Percentiles rank a stretch among this genome's conserved stretches.
Conservation (phyloP, 2,797 vertebrate species). For the Atherinosoma microstoma region DNA sequence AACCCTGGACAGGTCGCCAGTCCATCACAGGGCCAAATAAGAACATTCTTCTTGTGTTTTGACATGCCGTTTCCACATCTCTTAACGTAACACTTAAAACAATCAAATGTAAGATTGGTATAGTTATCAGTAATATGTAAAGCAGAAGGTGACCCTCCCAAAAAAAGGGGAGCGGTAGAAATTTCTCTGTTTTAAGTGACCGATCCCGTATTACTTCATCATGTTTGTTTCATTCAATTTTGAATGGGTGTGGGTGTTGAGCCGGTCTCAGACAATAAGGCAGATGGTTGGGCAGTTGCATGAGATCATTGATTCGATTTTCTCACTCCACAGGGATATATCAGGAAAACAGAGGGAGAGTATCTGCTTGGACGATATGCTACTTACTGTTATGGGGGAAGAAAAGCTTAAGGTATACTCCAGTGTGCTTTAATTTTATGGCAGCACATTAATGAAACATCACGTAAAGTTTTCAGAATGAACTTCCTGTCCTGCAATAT, state of each 20-base stretch:
- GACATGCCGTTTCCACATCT: background rate
- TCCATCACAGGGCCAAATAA: no score
- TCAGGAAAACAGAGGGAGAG: conserved; percentile 29
- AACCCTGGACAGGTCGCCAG: no score
- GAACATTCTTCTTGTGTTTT: background rate
- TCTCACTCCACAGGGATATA: conserved; percentile 58
- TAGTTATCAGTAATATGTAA: background rate
- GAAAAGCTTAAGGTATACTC: conserved; percentile 34
- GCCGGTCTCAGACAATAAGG: conserved; percentile 37
- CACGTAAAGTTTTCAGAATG: conserved; percentile 43
- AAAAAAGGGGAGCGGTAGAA: conserved; percentile 16
- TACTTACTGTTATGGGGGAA: conserved; percentile 32
- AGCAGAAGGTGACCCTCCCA: no score
- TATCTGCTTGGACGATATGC: conserved; percentile 40
- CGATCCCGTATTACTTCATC: conserved; percentile 12
- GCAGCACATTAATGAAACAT: conserved; percentile 29
- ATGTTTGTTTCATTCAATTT: conserved; percentile 34
- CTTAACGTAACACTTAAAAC: background rate
- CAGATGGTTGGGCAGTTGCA: conserved; percentile 61
- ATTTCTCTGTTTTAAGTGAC: conserved; percentile 1
- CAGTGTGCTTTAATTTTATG: conserved; percentile 25
- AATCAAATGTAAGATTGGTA: background rate
- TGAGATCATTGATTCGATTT: conserved; percentile 57
- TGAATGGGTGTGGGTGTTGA: conserved; percentile 1
- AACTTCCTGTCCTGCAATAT: conserved; percentile 30